phyloP scores from a whole-genome alignment of 2,113 vertebrate genomes.

The Peromyscus californicus region DNA sequence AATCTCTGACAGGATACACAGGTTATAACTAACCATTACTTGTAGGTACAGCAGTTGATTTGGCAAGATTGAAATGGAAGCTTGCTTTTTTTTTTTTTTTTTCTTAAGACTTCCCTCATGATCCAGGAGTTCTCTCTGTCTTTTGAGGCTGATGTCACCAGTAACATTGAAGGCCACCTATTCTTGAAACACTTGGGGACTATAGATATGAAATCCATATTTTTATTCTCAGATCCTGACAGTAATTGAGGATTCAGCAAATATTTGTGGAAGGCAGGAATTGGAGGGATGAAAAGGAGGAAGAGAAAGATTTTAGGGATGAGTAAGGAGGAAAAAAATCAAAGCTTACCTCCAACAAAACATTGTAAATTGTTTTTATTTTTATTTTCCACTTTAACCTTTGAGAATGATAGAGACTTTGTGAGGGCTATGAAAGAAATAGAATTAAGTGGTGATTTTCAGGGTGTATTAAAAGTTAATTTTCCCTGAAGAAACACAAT shows the following conservation, averaged over 20 bases:
- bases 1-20: neutral
- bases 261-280: neutral
- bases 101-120: neutral
- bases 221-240: neutral
- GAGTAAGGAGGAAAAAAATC: neutral
- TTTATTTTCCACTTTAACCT: neutral
- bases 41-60: neutral
- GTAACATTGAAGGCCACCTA: neutral
- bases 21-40: neutral
- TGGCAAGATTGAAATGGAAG: neutral
- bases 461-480: neutral
- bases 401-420: neutral
- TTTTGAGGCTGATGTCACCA: neutral
- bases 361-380: neutral
- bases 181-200: neutral
- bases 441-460: neutral
- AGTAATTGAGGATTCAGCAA: neutral
- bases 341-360: neutral
- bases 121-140: fast-evolving
- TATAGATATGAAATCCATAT: neutral
- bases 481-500: neutral
- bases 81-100: neutral
- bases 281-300: neutral
- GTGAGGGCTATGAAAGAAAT: neutral
- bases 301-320: neutral